Evolutionary conservation across 1,140 invertebrate species (phyloP), one percentile per base, ranked within the genome.

Genomic region (Drosophila ogumai): DNA sequence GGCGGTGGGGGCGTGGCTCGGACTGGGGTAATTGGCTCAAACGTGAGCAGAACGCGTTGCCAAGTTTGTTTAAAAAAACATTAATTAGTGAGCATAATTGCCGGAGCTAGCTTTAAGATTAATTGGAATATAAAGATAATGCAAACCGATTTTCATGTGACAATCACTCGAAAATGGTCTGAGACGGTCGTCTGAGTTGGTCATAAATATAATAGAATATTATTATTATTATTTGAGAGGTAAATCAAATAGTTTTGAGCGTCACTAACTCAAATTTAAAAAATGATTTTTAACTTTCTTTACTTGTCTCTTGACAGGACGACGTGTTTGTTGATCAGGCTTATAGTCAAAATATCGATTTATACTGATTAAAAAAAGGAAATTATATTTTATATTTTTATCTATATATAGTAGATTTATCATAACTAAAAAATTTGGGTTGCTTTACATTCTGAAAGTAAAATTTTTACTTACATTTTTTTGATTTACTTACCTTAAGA

Each of bases 1-100:
- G 81, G 61, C 41, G 41, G 31, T 49, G 25, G 54, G 25, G 61
- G 57, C 64, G 50, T 50, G 75, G 54, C 22, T 25, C 9, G 55
- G 25, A 34, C 58, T 44, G 47, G 38, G 47, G 65, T 88, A 88
- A 88, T 87, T 87, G 82, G 63, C 64, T 68, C 71, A 87, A 87
- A 87, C 86, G 84, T 88, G 84, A 77, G 84, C 79, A 79, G 86
- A 82, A 79, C 75, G 82, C 82, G 82, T 87, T 87, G 82, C 84
- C 76, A 82, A 82, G 82, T 87, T 87, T 87, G 82, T 87, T 87
- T 87, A 82, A 87, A 82, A 80, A 57, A 67, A 75, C 79, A 87
- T 87, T 87, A 87, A 87, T 87, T 87, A 87, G 79, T 64, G 60
- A 41, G 6, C 67, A 80, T 88, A 88, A 87, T 84, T 87, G 84